A percentile compares a stretch with the other conserved stretches of the same genome.
phyloP scores from a whole-genome alignment of 2,888 invertebrate genomes.

The Tipula confusa region DNA sequence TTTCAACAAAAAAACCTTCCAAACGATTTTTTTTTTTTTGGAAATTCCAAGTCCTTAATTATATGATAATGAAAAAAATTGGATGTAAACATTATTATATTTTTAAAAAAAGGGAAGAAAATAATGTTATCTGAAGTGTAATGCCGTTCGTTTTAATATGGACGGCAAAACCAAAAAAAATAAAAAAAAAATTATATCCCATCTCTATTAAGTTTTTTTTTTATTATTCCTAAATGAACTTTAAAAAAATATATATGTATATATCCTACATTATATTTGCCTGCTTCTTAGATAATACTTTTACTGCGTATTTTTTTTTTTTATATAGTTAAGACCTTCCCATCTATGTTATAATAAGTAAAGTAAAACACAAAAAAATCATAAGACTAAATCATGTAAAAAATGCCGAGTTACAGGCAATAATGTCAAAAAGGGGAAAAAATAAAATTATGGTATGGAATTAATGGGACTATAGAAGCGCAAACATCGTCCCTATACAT shows the following conservation, averaged over 20 bases:
- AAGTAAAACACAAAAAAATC: not conserved
- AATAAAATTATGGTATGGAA: not conserved
- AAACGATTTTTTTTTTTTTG: not conserved
- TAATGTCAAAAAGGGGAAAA: not conserved
- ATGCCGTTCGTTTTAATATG: not conserved
- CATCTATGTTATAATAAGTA: not conserved
- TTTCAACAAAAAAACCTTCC: not conserved
- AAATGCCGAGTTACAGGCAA: not conserved
- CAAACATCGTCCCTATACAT: not conserved
- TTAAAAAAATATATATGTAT: not conserved
- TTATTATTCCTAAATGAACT: slow-evolving; percentile 25
- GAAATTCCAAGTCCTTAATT: not conserved
- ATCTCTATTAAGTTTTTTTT: not conserved
- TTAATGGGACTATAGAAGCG: not conserved
- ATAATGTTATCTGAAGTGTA: not conserved
- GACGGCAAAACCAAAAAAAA: not conserved
- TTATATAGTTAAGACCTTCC: not conserved
- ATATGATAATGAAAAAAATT: not conserved
- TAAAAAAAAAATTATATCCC: not conserved
- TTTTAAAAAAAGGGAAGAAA: not conserved
- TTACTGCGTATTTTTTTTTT: not conserved
- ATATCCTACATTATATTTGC: not conserved
- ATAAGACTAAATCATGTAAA: not conserved
- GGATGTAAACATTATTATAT: not conserved
- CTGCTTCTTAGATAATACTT: not conserved